phyloP scores from a whole-genome alignment of 2,888 invertebrate genomes.

The Microplitis deprimator region DNA sequence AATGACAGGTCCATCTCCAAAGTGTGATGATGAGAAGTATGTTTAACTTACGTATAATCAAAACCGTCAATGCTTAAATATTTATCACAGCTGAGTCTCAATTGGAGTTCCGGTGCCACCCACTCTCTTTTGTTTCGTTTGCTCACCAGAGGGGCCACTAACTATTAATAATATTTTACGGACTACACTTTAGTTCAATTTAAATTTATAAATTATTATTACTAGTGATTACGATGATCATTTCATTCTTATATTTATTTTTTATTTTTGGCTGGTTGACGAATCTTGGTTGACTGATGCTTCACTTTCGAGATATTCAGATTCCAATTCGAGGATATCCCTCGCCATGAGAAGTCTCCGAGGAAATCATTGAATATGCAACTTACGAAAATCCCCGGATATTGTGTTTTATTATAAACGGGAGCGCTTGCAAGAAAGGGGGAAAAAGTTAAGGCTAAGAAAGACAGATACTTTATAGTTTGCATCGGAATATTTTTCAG shows the following conservation, averaged over 20 bases:
- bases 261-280: neutral
- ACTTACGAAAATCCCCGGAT: constrained; percentile 73
- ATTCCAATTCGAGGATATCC: constrained; percentile 55
- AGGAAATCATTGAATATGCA: constrained; percentile 86
- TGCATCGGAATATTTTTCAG: constrained; percentile 67
- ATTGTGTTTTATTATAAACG: constrained; percentile 71
- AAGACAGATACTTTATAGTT: constrained; percentile 61
- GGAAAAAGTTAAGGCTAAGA: neutral
- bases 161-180: constrained; percentile 4
- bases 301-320: constrained; percentile 60
- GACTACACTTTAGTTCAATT: neutral
- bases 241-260: neutral
- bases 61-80: constrained; percentile 34
- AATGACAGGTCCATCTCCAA: neutral
- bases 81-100: constrained; percentile 55
- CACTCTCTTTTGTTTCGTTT: constrained; percentile 47
- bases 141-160: neutral
- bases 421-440: constrained; percentile 13
- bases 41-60: constrained; percentile 54
- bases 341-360: constrained; percentile 73
- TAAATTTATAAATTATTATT: constrained; percentile 7
- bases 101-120: constrained; percentile 68
- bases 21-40: constrained; percentile 15
- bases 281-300: neutral
- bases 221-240: neutral